Conservation (phyloP, 2,113 vertebrate genomes). For the Poeciliopsis occidentalis region DNA sequence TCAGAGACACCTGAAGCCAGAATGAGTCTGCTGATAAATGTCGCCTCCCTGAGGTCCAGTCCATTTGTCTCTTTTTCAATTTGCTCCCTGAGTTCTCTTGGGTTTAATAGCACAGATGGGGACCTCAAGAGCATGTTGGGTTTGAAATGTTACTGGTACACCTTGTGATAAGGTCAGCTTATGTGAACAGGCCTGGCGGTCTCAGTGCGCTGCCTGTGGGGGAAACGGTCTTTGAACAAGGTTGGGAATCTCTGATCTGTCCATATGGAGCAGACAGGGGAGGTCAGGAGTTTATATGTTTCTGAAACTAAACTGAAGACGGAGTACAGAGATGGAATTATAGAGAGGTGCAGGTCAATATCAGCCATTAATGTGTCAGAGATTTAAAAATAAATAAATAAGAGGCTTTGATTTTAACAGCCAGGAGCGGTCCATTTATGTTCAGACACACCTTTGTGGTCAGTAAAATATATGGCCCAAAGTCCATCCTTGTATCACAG, state of each 20-base stretch:
- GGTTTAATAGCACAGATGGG: slow-evolving; percentile 20
- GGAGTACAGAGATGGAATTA: background rate
- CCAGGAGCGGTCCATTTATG: slow-evolving; percentile 22
- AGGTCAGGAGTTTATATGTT: slow-evolving; percentile 30
- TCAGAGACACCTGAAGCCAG: too few species aligned
- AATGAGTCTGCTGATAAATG: too few species aligned
- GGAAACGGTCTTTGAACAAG: slow-evolving; percentile 53
- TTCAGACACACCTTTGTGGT: slow-evolving; percentile 23
- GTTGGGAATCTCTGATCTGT: slow-evolving; percentile 61
- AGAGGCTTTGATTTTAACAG: slow-evolving; percentile 30
- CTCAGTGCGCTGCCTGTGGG: slow-evolving; percentile 26
- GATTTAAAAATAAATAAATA: background rate
- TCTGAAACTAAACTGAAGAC: slow-evolving; percentile 31
- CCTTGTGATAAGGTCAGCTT: slow-evolving; percentile 19
- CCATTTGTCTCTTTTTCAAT: slow-evolving; percentile 60
- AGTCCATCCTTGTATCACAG: slow-evolving; percentile 25
- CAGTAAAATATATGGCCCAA: slow-evolving; percentile 13
- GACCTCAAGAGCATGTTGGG: too few species aligned
- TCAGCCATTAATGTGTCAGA: too few species aligned
- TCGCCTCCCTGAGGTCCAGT: slow-evolving; percentile 15
- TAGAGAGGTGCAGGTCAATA: slow-evolving; percentile 38
- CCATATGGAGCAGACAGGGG: slow-evolving; percentile 46
- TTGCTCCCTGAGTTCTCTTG: slow-evolving; percentile 27
- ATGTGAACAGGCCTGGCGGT: slow-evolving; percentile 13
- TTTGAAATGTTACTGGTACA: slow-evolving; percentile 40